A percentile compares a stretch with the other conserved stretches of the same genome.
phyloP scores from a whole-genome alignment of 2,888 invertebrate genomes.

The Vanessa cardui region DNA sequence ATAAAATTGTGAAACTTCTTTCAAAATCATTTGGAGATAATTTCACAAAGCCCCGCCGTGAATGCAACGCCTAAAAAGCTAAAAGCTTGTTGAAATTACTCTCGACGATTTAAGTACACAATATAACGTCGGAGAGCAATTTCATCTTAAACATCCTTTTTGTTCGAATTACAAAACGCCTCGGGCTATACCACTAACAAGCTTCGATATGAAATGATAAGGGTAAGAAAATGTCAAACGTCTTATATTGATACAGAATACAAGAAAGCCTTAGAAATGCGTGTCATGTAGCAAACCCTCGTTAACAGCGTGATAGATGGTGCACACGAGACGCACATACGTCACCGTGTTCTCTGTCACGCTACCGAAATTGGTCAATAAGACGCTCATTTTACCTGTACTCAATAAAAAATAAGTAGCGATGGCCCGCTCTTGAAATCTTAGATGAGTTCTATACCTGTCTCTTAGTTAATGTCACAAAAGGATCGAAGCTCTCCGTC shows the following conservation, averaged over 20 bases:
- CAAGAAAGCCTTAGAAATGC: slow-evolving; percentile 51
- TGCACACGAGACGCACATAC: slow-evolving; percentile 22
- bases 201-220: slow-evolving; percentile 34
- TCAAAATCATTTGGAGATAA: background rate
- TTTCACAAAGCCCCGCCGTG: background rate
- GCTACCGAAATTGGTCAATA: slow-evolving; percentile 21
- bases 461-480: background rate
- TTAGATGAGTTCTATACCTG: background rate
- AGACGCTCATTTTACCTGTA: slow-evolving; percentile 7
- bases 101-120: slow-evolving; percentile 4
- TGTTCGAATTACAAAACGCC: slow-evolving; percentile 25
- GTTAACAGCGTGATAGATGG: slow-evolving; percentile 64
- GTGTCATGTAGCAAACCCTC: slow-evolving; percentile 62
- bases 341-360: slow-evolving; percentile 1
- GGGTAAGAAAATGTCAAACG: slow-evolving; percentile 51
- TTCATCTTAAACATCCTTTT: slow-evolving; percentile 14
- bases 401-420: slow-evolving; percentile 13
- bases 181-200: slow-evolving; percentile 19
- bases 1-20: too few species aligned
- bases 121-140: slow-evolving; percentile 1
- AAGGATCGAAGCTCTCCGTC: background rate
- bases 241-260: slow-evolving; percentile 54
- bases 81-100: slow-evolving; percentile 1
- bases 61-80: slow-evolving; percentile 1
- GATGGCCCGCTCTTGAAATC: background rate